phyloP scores from a whole-genome alignment of 2,113 vertebrate genomes.

The Empidonax traillii region DNA sequence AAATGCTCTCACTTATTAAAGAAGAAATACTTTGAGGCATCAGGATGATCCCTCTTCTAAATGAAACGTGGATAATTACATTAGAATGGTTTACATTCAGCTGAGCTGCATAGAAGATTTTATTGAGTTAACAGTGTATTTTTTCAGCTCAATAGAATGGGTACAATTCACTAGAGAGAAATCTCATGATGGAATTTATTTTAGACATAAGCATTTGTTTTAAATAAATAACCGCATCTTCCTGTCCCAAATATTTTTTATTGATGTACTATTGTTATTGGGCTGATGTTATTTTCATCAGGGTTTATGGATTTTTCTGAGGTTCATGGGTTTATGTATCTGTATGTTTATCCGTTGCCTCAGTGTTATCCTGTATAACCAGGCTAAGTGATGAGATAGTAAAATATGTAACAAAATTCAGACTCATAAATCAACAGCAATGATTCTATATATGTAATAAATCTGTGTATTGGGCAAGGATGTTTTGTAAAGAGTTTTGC shows the following conservation, averaged over 20 bases:
- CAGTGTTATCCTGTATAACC: not conserved
- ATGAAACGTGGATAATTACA: constrained; percentile 1
- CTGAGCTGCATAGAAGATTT: not conserved
- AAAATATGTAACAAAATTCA: not conserved
- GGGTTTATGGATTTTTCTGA: not conserved
- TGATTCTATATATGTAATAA: not conserved
- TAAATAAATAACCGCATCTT: not conserved
- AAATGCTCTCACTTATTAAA: not conserved
- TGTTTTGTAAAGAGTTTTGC: not conserved
- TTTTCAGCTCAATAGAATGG: not conserved
- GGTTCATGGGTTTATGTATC: not conserved
- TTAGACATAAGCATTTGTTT: not conserved
- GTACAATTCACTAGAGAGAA: not conserved
- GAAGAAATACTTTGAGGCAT: not conserved
- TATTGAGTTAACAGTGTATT: not conserved
- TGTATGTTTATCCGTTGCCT: not conserved
- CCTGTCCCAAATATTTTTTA: not conserved
- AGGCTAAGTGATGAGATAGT: not conserved
- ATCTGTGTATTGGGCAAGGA: not conserved
- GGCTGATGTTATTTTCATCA: not conserved
- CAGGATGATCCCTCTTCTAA: not conserved
- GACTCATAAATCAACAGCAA: not conserved
- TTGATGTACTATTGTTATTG: not conserved
- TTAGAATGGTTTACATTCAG: not conserved
- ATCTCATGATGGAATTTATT: not conserved